Evolutionary conservation across 2,888 invertebrate species (phyloP).

Genomic region (Hypselothyrea guttata): DNA sequence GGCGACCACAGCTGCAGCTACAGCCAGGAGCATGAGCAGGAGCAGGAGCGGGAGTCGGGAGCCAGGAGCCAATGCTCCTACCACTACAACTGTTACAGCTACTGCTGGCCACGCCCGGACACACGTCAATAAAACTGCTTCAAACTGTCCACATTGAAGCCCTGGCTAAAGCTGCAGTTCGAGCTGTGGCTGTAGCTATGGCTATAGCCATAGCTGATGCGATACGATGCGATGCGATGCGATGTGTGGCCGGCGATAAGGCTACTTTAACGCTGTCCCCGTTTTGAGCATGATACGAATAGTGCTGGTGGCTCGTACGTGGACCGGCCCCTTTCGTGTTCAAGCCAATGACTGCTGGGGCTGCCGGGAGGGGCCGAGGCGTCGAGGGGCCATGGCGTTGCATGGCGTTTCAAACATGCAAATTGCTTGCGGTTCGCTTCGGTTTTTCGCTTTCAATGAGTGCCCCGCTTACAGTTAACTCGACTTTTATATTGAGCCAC

Average conservation of each 20-base stretch:
- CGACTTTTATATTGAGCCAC: constrained; percentile 45
- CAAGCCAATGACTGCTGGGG: constrained; percentile 44
- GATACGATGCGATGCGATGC: constrained; percentile 46
- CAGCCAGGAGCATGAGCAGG: constrained; percentile 1
- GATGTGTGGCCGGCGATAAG: constrained; percentile 64
- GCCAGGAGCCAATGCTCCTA: no score
- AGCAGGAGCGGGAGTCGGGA: constrained; percentile 17
- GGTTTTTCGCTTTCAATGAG: constrained; percentile 75
- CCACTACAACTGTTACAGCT: no score
- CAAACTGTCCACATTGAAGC: constrained; percentile 67
- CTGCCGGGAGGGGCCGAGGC: neutral
- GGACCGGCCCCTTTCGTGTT: constrained; percentile 73
- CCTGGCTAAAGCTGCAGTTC: constrained; percentile 2
- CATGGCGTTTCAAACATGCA: constrained; percentile 74
- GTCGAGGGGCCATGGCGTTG: constrained; percentile 43
- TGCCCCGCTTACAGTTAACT: constrained; percentile 69
- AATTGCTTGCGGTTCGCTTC: constrained; percentile 75
- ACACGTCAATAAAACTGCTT: constrained; percentile 75
- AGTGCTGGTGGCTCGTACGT: constrained; percentile 38
- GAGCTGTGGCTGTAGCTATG: constrained; percentile 7
- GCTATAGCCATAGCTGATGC: constrained; percentile 44
- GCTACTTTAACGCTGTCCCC: constrained; percentile 75
- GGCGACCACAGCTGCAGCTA: neutral
- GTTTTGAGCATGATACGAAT: constrained; percentile 62
- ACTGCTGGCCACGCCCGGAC: constrained; percentile 62